Percentiles rank a stretch among this genome's conserved stretches.
phyloP scores from a whole-genome alignment of 1,140 invertebrate species.

The Caenorhabditis brenneri region DNA sequence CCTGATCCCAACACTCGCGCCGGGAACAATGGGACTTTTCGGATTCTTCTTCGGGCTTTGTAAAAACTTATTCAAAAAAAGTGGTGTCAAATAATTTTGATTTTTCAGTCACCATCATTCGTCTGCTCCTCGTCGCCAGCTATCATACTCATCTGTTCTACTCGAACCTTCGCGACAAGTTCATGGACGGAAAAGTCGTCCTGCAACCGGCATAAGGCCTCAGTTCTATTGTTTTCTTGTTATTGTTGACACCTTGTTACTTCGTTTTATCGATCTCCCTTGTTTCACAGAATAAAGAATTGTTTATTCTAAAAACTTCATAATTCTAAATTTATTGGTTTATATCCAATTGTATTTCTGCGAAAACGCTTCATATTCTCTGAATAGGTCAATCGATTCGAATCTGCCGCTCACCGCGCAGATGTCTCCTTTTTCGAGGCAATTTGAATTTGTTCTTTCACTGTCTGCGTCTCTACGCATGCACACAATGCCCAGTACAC shows the following conservation, averaged over 20 bases:
- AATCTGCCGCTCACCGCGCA: too few species aligned
- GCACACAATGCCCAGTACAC: neutral
- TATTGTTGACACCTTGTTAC: neutral
- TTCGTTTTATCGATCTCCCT: neutral
- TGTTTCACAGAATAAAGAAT: too few species aligned
- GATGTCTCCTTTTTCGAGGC: neutral
- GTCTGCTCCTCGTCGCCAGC: neutral
- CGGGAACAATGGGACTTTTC: neutral
- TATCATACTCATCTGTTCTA: slow-evolving; percentile 16
- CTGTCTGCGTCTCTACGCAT: neutral
- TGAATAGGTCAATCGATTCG: too few species aligned
- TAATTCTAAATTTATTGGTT: too few species aligned
- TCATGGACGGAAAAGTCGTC: neutral
- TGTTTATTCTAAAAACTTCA: too few species aligned
- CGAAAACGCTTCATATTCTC: too few species aligned
- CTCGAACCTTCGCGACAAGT: neutral
- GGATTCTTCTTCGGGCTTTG: neutral
- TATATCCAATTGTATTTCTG: too few species aligned
- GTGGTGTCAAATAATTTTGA: neutral
- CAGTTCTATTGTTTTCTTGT: neutral
- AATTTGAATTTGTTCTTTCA: neutral
- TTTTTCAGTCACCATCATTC: neutral
- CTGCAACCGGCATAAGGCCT: neutral
- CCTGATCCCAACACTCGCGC: neutral
- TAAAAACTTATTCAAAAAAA: neutral